Evolutionary conservation across 2,888 invertebrate species (phyloP), one percentile per base, ranked within the genome.

Genomic region (Drosophila paranaensis): DNA sequence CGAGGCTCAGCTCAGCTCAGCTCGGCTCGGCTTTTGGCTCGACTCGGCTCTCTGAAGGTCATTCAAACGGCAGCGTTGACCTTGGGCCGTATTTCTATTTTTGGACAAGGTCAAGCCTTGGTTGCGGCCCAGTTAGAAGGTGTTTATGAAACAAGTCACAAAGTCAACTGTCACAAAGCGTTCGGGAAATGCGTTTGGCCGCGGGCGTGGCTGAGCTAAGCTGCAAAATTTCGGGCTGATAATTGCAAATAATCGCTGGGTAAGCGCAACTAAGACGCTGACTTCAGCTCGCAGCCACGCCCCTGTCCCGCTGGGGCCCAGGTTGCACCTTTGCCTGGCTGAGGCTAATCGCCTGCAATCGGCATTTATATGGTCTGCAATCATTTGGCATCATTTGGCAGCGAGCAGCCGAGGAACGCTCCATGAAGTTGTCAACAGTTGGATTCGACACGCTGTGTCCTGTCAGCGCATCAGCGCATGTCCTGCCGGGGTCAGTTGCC

Each of bases 361-460:
- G 90, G 82, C 78, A 90, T 90, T 86, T 86, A 88, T 91, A 91
- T 91, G 91, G 90, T 91, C 90, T 79, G 82, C 91, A 83, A 91
- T 91, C 81, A 91, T 88, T 81, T 90, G 82, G 85, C 87, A 91
- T 91, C 86, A 90, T 91, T 90, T 78, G 88, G 84, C 42, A 33
- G 51, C 46, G 57, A 63, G 48, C 51, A 58, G 64, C 77, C 54
- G 61, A 60, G 46, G 33, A 56, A 51, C 73, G 55, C 69, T 67
- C 69, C 70, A 78, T 74, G 74, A 83, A 87, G 84, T 84, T 85
- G 84, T 85, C 84, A 84, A 89, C 79, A 87, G 79, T 88, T 72
- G 71, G 56, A 85, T 85, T 85, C 79, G 89, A 60, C 77, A 85
- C 84, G 84, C 84, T 81, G 84, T 67, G 84, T 87, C 89, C 83